phyloP scores from a whole-genome alignment of 2,113 vertebrate species.

The Gallinago jamesoni region DNA sequence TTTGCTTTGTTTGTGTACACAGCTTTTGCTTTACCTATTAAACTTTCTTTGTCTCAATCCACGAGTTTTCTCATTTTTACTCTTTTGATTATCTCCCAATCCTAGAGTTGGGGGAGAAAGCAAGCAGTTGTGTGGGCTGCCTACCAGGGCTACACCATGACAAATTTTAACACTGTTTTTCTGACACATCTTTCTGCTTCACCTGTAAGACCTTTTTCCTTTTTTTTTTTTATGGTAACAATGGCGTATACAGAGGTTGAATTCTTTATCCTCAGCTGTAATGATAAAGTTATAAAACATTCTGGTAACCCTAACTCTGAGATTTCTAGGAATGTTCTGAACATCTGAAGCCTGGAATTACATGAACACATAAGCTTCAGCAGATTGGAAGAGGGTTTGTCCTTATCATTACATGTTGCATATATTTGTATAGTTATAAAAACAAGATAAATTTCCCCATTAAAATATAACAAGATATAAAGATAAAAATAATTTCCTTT shows the following conservation, averaged over 20 bases:
- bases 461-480: background rate
- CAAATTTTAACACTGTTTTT: background rate
- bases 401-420: background rate
- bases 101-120: background rate
- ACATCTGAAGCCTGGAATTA: background rate
- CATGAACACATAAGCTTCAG: background rate
- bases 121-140: accelerated
- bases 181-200: background rate
- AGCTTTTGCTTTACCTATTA: background rate
- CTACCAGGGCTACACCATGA: background rate
- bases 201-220: background rate
- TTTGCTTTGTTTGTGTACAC: background rate
- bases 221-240: background rate
- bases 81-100: background rate
- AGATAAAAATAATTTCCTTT: background rate
- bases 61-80: background rate
- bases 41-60: background rate
- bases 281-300: background rate
- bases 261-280: background rate
- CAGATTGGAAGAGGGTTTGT: background rate
- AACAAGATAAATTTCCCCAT: background rate
- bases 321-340: background rate
- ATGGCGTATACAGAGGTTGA: background rate
- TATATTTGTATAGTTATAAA: background rate
- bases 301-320: background rate